These are phyloP conservation scores for Sciaenops ocellatus DNA, from an alignment of 2,797 vertebrate genomes.

Conservation along the genomic window DNA sequence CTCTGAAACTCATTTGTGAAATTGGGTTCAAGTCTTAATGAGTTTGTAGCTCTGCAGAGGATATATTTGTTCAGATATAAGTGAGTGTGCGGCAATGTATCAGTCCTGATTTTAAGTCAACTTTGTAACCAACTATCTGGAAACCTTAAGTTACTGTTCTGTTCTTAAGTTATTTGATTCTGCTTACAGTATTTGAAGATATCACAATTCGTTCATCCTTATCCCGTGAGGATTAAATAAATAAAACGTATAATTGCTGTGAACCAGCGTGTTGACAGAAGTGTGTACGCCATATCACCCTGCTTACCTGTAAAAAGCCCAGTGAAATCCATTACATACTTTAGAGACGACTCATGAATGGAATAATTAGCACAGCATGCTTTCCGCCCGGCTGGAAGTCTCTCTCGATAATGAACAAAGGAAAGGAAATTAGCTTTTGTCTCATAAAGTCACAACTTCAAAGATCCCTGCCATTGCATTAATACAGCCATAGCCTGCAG, in stretches of 20 bases:
- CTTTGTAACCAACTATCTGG: slow-evolving; percentile 30
- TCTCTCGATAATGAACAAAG: slow-evolving; percentile 97
- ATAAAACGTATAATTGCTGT: slow-evolving; percentile 42
- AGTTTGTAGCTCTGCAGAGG: slow-evolving; percentile 67
- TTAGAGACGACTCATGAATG: slow-evolving; percentile 91
- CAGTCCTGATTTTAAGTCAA: slow-evolving; percentile 49
- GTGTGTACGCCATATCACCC: slow-evolving; percentile 52
- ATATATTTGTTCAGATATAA: slow-evolving; percentile 62
- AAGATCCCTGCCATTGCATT: slow-evolving; percentile 97
- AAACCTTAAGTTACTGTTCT: slow-evolving; percentile 28
- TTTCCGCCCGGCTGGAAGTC: slow-evolving; percentile 96
- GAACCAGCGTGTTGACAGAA: slow-evolving; percentile 62
- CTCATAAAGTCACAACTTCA: slow-evolving; percentile 99
- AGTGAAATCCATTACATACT: slow-evolving; percentile 96
- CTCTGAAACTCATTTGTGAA: slow-evolving; percentile 78
- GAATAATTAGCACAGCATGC: slow-evolving; percentile 99
- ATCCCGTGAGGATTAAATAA: slow-evolving; percentile 35
- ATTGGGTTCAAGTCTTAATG: slow-evolving; percentile 78
- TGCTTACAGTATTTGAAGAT: slow-evolving; percentile 16
- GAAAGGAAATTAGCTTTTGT: slow-evolving; percentile 98
- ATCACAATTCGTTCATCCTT: slow-evolving; percentile 29
- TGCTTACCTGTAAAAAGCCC: slow-evolving; percentile 91
- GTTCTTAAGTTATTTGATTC: slow-evolving; percentile 5
- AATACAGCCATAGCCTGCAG: slow-evolving; percentile 96
- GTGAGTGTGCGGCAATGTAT: slow-evolving; percentile 32